Percentiles rank a stretch among this genome's conserved stretches.
These are phyloP conservation scores for Anguilla obscura DNA, from an alignment of 2,797 vertebrate genomes.

Conservation along the genomic window DNA sequence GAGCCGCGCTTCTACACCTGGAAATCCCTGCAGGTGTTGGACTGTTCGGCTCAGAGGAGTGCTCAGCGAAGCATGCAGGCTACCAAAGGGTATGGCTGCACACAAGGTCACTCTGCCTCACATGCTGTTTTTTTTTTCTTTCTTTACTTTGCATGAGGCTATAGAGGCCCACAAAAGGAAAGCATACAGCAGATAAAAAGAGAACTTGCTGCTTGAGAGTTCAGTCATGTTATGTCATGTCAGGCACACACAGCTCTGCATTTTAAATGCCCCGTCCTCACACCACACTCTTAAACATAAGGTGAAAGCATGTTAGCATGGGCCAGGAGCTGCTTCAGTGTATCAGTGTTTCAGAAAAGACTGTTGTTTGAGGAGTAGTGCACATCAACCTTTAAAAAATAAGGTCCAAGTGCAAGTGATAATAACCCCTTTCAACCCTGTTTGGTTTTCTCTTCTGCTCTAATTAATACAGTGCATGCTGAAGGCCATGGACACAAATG, in stretches of 20 bases:
- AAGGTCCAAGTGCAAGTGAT: not conserved
- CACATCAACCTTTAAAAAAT: not conserved
- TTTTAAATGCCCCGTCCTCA: not conserved
- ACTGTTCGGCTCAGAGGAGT: slow-evolving; percentile 75
- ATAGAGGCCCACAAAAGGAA: not conserved
- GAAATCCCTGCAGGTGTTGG: slow-evolving; percentile 75
- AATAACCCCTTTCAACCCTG: not conserved
- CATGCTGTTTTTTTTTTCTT: not conserved
- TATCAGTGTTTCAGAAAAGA: not conserved
- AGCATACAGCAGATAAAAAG: not conserved
- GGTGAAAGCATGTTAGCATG: not conserved
- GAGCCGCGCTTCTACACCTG: slow-evolving; percentile 63
- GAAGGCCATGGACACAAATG: slow-evolving; percentile 48
- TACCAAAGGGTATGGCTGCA: slow-evolving; percentile 41
- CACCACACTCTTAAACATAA: not conserved
- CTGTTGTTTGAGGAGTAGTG: not conserved
- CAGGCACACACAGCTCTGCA: not conserved
- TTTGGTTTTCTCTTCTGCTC: slow-evolving; percentile 22
- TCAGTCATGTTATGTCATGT: slow-evolving; percentile 3
- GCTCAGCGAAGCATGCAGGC: slow-evolving; percentile 71
- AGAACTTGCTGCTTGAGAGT: not conserved
- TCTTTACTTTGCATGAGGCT: not conserved
- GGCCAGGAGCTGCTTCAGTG: not conserved
- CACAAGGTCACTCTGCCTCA: slow-evolving; percentile 73
- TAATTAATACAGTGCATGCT: slow-evolving; percentile 46